Conservation (phyloP, 2,113 vertebrate genomes). For the Polypterus bichir region DNA sequence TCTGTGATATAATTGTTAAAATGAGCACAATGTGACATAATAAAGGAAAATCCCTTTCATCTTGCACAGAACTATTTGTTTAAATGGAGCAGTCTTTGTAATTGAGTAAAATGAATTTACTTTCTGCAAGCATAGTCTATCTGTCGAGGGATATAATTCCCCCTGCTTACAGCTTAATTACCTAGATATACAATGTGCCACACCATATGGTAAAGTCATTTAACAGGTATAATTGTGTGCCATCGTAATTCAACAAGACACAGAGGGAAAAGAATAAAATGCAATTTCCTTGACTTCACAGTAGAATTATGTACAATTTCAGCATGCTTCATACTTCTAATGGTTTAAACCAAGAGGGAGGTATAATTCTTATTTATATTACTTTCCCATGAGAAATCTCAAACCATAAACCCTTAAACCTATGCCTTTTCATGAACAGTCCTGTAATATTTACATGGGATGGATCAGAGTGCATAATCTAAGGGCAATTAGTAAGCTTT, state of each 20-base stretch:
- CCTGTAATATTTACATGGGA: constrained; percentile 53
- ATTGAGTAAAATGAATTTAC: constrained; percentile 26
- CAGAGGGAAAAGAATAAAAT: constrained; percentile 75
- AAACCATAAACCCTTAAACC: constrained; percentile 65
- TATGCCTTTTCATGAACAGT: constrained; percentile 57
- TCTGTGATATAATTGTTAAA: constrained; percentile 15
- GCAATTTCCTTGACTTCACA: constrained; percentile 82
- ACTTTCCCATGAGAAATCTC: constrained; percentile 69
- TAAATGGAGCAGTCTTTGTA: constrained; percentile 15
- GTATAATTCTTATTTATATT: constrained; percentile 73
- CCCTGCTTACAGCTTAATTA: constrained; percentile 59
- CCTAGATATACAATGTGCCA: constrained; percentile 58
- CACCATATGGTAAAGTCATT: constrained; percentile 74
- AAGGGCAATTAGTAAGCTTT: constrained; percentile 43
- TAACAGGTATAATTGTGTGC: constrained; percentile 71
- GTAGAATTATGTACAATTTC: constrained; percentile 76
- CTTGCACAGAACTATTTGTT: constrained; percentile 25
- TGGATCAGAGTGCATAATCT: constrained; percentile 49
- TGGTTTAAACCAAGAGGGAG: constrained; percentile 62
- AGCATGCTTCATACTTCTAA: constrained; percentile 65
- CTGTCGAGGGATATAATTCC: constrained; percentile 41
- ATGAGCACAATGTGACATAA: constrained; percentile 17
- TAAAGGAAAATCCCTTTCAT: constrained; percentile 28
- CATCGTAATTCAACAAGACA: constrained; percentile 75
- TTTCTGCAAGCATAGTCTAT: constrained; percentile 37